phyloP scores from a whole-genome alignment of 2,888 invertebrate species.

The Mesorhabditis belari region DNA sequence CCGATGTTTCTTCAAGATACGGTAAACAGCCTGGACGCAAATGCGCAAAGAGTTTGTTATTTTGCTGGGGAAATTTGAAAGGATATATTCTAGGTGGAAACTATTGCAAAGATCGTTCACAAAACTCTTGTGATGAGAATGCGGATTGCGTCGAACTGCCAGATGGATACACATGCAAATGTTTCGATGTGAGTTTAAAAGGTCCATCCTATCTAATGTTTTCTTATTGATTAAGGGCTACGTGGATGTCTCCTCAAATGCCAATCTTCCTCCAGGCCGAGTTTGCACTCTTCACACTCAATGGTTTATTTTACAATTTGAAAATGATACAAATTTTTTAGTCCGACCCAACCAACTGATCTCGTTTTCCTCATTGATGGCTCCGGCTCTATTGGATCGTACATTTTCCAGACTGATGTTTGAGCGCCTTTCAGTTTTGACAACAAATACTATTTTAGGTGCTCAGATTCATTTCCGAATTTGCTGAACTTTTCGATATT shows the following conservation, averaged over 20 bases:
- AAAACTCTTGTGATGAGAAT: constrained; percentile 40
- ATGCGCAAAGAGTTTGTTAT: constrained; percentile 38
- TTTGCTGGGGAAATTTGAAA: too few species aligned
- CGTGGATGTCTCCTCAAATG: constrained; percentile 49
- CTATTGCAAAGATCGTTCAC: constrained; percentile 31
- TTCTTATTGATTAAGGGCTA: constrained; percentile 30
- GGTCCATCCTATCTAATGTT: not conserved
- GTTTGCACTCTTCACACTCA: constrained; percentile 50
- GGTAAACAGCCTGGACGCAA: constrained; percentile 34
- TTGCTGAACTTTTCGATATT: constrained; percentile 49
- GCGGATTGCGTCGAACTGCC: constrained; percentile 39
- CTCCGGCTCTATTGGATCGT: constrained; percentile 48
- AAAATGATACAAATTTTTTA: constrained; percentile 5
- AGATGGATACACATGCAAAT: constrained; percentile 42
- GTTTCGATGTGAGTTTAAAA: constrained; percentile 17
- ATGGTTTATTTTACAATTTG: constrained; percentile 18
- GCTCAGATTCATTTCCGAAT: constrained; percentile 44
- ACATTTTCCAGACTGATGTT: constrained; percentile 45
- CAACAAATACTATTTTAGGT: constrained; percentile 9
- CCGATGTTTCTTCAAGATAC: constrained; percentile 42
- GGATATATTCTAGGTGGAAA: constrained; percentile 25
- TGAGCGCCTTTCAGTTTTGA: not conserved
- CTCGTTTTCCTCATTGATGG: constrained; percentile 50
- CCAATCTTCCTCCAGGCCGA: constrained; percentile 47
- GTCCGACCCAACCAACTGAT: constrained; percentile 46